Base-by-base conservation (phyloP, 2,113 vertebrate species). In the Sinosuthora webbiana region DNA sequence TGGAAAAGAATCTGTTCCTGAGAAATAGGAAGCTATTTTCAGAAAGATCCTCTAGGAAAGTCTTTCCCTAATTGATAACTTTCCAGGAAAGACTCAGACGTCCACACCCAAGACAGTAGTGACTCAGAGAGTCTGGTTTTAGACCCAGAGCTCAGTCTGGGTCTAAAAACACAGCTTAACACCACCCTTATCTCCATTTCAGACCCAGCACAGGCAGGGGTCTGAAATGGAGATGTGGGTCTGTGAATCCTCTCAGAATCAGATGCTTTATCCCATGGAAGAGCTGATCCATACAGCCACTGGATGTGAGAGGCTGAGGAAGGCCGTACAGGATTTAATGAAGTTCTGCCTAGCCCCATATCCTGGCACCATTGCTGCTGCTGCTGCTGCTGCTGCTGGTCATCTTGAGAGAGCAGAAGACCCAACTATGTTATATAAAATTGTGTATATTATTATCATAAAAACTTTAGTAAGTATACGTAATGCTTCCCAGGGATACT, bases 161-260 rank as follows among this genome's bases (percentile, higher is more conserved):
- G n/a, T n/a, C n/a, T n/a, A n/a, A 86, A 59, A 14, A 18, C 30
- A 20, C 20, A 55, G 25, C 10, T 86, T 69, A 62, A 44, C 18
- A 57, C 11, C 65, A 52, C 0, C 0, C 11, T 55, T 62, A 41
- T 59, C 42, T 39, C 37, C 37, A 39, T 39, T 39, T 39, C 37
- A 39, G 37, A 39, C 25, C 10, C 1, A 2, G 42, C 28, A 41
- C 11, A 49, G 55, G 42, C n/a, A 39, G 39, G 52, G 25, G 11
- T 47, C 44, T 87, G 80, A 59, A 44, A 33, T 13, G 35, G 12
- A 87, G 55, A 23, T 56, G 18, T 56, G 62, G 45, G 31, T 33
- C 67, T 67, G 65, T 7, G 28, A 83, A 42, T 59, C 13, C 18
- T 47, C 69, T 45, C 64, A 42, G 69, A 83, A 44, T 41, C n/a